Base-by-base conservation (phyloP, 2,113 vertebrate species). In the Gulo gulo region DNA sequence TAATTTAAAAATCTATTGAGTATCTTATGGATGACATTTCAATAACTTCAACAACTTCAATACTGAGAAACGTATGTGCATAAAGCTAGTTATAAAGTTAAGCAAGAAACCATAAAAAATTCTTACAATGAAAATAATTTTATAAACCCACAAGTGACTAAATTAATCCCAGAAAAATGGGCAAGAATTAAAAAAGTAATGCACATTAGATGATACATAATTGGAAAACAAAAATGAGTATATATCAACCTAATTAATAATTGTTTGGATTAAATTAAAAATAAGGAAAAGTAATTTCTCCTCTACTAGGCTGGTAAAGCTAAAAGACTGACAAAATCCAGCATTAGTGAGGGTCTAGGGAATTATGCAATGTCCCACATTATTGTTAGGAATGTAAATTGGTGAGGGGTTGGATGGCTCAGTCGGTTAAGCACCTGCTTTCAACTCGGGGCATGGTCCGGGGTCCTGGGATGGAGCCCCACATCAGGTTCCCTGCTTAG, bases 221-320 rank as follows among this genome's bases (percentile, higher is more conserved):
- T 14, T 90, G 34, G 36, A 63, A 5, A 85, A 69, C 61, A 92
- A 85, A 87, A 92, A 36, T 90, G 13, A 74, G 65, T 80, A 80
- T 47, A 73, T 29, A 57, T 7, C n/a, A 86, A 71, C 6, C 36
- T 88, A 83, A 50, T 65, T 87, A 79, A 45, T 71, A 94, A 69
- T 6, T 67, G 4, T 52, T 57, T 88, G 82, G 73, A 83, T 88
- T 80, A 79, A 88, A 85, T 89, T 82, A 74, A 96, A 92, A 80
- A 57, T 80, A 90, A 24, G 42, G 55, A 34, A 96, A 78, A 55
- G 13, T 87, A 87, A 95, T 82, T 94, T 91, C 50, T 76, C 36
- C 87, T 45, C 36, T 85, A 91, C 47, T 24, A 76, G 34, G 74
- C 2, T 42, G 55, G 15, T n/a, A 39, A 86, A 94, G 63, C 31